phyloP scores from a whole-genome alignment of 2,888 invertebrate species.

The Sericinus montela region DNA sequence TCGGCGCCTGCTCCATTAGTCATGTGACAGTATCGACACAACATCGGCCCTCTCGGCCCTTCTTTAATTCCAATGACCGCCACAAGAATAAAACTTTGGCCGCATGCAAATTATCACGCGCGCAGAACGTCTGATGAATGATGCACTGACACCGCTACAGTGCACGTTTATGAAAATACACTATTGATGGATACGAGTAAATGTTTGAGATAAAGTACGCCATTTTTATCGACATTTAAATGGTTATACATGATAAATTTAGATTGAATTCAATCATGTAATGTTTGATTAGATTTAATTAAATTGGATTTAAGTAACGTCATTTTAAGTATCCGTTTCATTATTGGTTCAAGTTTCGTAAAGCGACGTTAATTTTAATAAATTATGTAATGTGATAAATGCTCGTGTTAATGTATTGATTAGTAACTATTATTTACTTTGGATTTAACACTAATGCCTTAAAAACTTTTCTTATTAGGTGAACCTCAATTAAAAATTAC shows the following conservation, averaged over 20 bases:
- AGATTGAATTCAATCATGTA: background rate
- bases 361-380: too few relatives aligned
- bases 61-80: conserved; percentile 64
- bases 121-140: conserved; percentile 62
- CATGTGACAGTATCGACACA: conserved; percentile 76
- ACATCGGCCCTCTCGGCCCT: conserved; percentile 64
- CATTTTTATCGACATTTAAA: conserved; percentile 9
- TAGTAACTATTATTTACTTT: too few relatives aligned
- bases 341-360: too few relatives aligned
- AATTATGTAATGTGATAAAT: too few relatives aligned
- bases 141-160: conserved; percentile 46
- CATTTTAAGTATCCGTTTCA: too few relatives aligned
- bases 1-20: conserved; percentile 78
- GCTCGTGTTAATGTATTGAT: too few relatives aligned
- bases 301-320: too few relatives aligned
- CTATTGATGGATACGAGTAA: conserved; percentile 16
- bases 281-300: too few relatives aligned
- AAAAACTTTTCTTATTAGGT: too few relatives aligned
- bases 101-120: conserved; percentile 65
- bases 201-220: conserved; percentile 11
- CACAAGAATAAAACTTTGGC: conserved; percentile 49
- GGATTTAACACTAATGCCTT: too few relatives aligned
- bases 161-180: conserved; percentile 10
- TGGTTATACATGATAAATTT: background rate
- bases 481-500: too few relatives aligned